A percentile compares a stretch with the other conserved stretches of the same genome.
phyloP scores from a whole-genome alignment of 2,113 vertebrate genomes.

The Etheostoma cragini region DNA sequence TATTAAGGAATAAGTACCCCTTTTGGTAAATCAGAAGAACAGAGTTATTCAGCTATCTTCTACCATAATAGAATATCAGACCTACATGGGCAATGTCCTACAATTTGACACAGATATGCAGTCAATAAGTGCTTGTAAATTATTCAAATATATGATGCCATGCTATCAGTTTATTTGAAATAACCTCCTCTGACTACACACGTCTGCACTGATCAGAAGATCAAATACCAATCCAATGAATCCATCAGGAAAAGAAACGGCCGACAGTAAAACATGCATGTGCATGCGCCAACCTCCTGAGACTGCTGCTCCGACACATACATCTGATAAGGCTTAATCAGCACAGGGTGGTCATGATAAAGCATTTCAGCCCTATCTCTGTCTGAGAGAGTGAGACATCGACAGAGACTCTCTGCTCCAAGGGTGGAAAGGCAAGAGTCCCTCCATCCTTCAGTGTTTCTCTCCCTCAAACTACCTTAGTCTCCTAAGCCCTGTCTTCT shows the following conservation, averaged over 20 bases:
- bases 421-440: conserved; percentile 37
- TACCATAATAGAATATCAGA: neutral
- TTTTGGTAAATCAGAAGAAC: neutral
- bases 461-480: conserved; percentile 40
- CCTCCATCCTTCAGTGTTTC: conserved; percentile 42
- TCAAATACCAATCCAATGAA: conserved; percentile 49
- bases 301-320: conserved; percentile 63
- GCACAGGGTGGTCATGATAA: conserved; percentile 78
- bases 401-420: conserved; percentile 34
- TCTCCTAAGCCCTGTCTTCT: conserved; percentile 44
- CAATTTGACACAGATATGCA: conserved; percentile 3
- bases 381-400: conserved; percentile 53
- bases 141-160: conserved; percentile 14
- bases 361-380: conserved; percentile 80
- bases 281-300: conserved; percentile 65
- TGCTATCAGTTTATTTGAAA: conserved; percentile 47
- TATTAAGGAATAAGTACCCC: neutral
- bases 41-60: neutral
- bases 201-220: conserved; percentile 46
- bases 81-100: conserved; percentile 3
- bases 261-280: conserved; percentile 57
- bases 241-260: conserved; percentile 42
- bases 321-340: conserved; percentile 80
- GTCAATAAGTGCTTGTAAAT: conserved; percentile 4
- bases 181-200: conserved; percentile 6